Evolutionary conservation across 2,797 vertebrate genomes (phyloP).

Genomic region (Gymnodraco acuticeps): DNA sequence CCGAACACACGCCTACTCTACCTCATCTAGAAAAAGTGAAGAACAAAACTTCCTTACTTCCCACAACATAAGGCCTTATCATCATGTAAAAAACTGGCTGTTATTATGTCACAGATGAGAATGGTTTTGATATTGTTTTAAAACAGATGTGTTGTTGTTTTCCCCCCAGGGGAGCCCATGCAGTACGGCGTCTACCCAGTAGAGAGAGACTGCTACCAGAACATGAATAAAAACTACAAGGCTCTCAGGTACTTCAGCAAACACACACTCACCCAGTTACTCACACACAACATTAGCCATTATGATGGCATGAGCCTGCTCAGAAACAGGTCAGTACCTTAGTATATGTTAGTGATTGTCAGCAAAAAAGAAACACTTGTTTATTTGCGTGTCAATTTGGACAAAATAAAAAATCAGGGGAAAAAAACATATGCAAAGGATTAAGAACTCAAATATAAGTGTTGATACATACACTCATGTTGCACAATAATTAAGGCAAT

Average conservation of each 20-base stretch:
- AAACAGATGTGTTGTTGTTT: constrained; percentile 2
- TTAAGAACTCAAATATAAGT: neutral
- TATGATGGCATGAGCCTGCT: no score
- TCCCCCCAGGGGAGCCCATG: constrained; percentile 78
- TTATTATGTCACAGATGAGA: neutral
- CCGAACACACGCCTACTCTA: constrained; percentile 81
- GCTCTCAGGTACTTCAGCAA: constrained; percentile 73
- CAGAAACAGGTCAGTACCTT: neutral
- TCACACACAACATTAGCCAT: neutral
- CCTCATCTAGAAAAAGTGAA: constrained; percentile 83
- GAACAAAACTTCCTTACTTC: neutral
- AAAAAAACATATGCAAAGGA: neutral
- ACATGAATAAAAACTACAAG: constrained; percentile 76
- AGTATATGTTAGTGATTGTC: neutral
- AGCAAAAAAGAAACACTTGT: neutral
- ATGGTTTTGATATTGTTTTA: neutral
- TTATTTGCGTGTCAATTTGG: neutral
- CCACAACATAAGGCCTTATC: neutral
- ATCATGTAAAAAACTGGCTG: neutral
- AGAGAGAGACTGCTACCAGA: constrained; percentile 82
- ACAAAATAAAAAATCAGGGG: neutral
- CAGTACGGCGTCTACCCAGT: constrained; percentile 75
- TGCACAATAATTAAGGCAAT: neutral
- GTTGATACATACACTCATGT: neutral
- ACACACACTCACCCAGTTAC: neutral